Conservation (phyloP, 2,113 vertebrate species). For the Pongo pygmaeus region DNA sequence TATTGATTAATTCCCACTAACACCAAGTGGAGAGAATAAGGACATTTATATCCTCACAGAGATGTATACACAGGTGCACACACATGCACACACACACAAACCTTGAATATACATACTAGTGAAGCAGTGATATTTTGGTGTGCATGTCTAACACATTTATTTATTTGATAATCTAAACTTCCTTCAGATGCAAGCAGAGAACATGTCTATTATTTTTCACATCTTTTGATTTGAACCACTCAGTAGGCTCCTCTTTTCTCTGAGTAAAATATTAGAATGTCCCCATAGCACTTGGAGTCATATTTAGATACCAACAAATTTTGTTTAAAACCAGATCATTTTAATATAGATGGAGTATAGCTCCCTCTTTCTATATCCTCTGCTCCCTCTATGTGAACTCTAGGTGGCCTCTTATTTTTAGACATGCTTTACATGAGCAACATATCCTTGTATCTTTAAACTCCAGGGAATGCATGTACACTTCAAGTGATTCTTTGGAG, state of each 20-base stretch:
- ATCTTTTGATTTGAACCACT: background rate
- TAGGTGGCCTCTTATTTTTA: background rate
- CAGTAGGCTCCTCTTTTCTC: background rate
- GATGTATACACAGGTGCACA: background rate
- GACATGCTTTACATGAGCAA: background rate
- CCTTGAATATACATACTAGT: background rate
- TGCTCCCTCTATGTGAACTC: background rate
- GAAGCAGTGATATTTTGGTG: background rate
- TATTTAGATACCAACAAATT: background rate
- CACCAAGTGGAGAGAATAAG: background rate
- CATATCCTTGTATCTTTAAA: background rate
- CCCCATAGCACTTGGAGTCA: background rate
- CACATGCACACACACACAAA: background rate
- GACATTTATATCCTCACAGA: background rate
- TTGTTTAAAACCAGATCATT: background rate
- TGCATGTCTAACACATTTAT: background rate
- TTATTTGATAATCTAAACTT: background rate
- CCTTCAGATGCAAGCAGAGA: background rate
- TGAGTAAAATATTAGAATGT: background rate
- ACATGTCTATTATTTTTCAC: background rate
- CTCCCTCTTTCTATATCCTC: background rate
- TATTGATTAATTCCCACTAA: background rate
- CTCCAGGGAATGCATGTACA: background rate
- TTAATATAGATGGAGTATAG: background rate
- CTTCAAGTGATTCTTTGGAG: background rate